Evolutionary conservation across 2,888 invertebrate species (phyloP).

Genomic region (Cylloceria caligata): DNA sequence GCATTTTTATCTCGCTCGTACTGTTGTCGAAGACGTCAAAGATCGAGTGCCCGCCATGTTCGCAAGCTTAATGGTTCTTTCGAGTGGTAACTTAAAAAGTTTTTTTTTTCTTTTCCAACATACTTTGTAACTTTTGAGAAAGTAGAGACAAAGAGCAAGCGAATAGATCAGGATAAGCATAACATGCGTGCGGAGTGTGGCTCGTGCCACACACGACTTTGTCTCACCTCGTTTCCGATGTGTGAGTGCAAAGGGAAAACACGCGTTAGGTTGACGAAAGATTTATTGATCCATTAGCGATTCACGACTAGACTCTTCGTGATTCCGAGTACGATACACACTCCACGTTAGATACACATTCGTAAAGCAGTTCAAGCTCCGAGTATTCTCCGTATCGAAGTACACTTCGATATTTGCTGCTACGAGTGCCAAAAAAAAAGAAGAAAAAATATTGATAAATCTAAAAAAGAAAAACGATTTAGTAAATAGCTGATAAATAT

Average conservation of each 20-base stretch:
- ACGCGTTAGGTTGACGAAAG: constrained; percentile 20
- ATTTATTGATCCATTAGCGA: constrained; percentile 58
- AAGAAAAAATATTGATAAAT: background rate
- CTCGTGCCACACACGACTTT: constrained; percentile 5
- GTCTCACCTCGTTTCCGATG: too few species aligned
- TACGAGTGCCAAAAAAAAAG: background rate
- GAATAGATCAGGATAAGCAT: background rate
- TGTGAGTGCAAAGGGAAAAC: constrained; percentile 19
- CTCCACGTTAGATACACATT: background rate
- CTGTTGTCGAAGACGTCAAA: background rate
- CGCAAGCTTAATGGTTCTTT: background rate
- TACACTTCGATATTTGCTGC: background rate
- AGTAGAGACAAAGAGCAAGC: background rate
- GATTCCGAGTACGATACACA: background rate
- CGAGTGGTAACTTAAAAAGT: background rate
- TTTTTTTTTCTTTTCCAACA: background rate
- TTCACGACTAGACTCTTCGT: background rate
- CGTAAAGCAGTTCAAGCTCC: background rate
- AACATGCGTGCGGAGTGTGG: constrained; percentile 5
- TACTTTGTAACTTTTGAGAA: constrained; percentile 14
- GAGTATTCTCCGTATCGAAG: constrained; percentile 7
- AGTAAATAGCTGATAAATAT: background rate
- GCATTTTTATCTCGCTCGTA: background rate
- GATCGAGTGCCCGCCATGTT: background rate
- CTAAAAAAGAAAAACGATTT: constrained; percentile 2